These are phyloP conservation scores for Caenorhabditis sinica DNA, from an alignment of 2,888 invertebrate species.

Conservation along the genomic window DNA sequence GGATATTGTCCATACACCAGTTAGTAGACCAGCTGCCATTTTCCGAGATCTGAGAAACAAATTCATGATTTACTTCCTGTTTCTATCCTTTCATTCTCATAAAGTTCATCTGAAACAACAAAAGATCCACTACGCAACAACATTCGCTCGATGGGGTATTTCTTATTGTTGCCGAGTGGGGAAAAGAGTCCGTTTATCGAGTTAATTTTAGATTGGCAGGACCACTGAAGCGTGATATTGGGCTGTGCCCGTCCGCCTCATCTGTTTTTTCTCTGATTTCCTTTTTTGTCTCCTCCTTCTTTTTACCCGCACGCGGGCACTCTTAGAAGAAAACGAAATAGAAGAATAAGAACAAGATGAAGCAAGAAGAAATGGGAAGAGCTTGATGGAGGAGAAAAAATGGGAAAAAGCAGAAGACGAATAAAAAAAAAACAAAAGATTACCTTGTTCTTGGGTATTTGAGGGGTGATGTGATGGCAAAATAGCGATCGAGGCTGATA, in stretches of 20 bases:
- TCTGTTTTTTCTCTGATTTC: constrained; percentile 62
- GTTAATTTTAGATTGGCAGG: constrained; percentile 65
- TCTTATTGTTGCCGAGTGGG: constrained; percentile 58
- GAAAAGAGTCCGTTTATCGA: constrained; percentile 61
- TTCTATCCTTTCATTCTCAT: background rate
- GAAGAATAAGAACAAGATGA: constrained; percentile 27
- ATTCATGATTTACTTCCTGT: constrained; percentile 18
- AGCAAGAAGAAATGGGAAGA: constrained; percentile 7
- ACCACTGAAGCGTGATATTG: constrained; percentile 66
- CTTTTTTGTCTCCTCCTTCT: constrained; percentile 24
- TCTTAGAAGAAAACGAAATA: constrained; percentile 19
- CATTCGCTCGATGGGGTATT: constrained; percentile 23
- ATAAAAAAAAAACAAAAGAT: constrained; percentile 23
- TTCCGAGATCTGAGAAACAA: constrained; percentile 77
- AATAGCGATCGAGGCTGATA: constrained; percentile 84
- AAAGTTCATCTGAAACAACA: constrained; percentile 56
- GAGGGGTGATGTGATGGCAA: constrained; percentile 84
- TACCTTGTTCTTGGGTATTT: constrained; percentile 83
- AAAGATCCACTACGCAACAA: constrained; percentile 33
- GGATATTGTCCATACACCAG: constrained; percentile 84
- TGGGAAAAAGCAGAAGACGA: background rate
- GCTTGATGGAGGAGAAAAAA: constrained; percentile 18
- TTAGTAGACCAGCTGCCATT: constrained; percentile 83
- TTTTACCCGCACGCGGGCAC: constrained; percentile 22
- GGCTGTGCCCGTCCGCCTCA: constrained; percentile 59